Evolutionary conservation across 2,797 vertebrate genomes (phyloP).

Genomic region (Epinephelus malabaricus): DNA sequence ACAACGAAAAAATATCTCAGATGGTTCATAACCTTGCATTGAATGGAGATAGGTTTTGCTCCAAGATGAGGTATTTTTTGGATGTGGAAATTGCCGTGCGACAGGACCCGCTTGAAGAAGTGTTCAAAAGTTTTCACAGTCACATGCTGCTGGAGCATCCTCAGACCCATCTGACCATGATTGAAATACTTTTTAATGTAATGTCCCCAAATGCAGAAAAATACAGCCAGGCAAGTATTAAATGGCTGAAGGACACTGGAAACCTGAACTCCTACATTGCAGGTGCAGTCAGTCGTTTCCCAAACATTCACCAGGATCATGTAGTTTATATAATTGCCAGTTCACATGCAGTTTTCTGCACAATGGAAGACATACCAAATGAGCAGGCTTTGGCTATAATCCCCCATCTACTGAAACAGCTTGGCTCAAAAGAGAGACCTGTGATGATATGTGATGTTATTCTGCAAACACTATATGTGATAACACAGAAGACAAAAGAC

Average conservation of each 20-base stretch:
- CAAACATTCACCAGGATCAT: background rate
- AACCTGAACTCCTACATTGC: constrained; percentile 57
- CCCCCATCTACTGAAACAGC: constrained; percentile 41
- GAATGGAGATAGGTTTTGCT: constrained; percentile 22
- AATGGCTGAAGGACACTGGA: constrained; percentile 64
- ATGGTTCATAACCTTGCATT: constrained; percentile 33
- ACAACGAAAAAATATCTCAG: constrained; percentile 39
- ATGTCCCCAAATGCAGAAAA: rapidly evolving
- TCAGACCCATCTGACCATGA: constrained; percentile 9
- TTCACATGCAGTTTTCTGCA: constrained; percentile 51
- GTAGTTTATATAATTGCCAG: rapidly evolving
- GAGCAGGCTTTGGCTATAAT: constrained; percentile 41
- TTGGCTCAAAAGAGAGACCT: background rate
- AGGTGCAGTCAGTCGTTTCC: constrained; percentile 46
- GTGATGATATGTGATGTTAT: rapidly evolving
- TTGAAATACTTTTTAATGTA: constrained; percentile 37
- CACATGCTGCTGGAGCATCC: constrained; percentile 68
- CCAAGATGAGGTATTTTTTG: constrained; percentile 4
- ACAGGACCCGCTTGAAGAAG: constrained; percentile 5
- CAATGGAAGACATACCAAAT: constrained; percentile 58
- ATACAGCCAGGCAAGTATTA: constrained; percentile 48
- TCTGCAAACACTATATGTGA: constrained; percentile 48
- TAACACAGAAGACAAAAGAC: constrained; percentile 69
- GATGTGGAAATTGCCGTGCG: rapidly evolving
- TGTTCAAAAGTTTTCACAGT: constrained; percentile 23